Evolutionary conservation across 2,113 vertebrate species (phyloP).

Genomic region (Hucho hucho): DNA sequence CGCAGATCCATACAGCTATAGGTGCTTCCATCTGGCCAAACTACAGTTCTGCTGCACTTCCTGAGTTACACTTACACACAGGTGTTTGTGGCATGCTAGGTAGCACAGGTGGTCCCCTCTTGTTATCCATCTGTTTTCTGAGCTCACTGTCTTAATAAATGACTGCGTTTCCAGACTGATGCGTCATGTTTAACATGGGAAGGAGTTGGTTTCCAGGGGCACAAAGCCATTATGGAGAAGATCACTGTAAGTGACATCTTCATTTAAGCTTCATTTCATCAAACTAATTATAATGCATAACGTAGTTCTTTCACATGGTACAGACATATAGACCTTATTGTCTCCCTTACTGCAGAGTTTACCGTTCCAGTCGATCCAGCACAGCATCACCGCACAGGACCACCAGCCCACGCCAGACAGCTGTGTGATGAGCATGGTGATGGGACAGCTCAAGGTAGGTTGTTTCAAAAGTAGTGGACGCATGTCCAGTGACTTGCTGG

Average conservation of each 20-base stretch:
- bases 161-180: conserved; percentile 46
- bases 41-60: too few species aligned
- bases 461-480: too few species aligned
- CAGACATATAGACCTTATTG: too few species aligned
- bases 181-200: conserved; percentile 75
- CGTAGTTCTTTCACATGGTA: neutral
- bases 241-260: conserved; percentile 52
- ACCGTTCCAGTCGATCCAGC: conserved; percentile 67
- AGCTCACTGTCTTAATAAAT: neutral
- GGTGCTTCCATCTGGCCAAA: too few species aligned
- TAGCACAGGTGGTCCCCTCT: too few species aligned
- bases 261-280: too few species aligned
- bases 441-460: conserved; percentile 72
- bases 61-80: too few species aligned
- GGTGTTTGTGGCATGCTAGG: too few species aligned
- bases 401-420: conserved; percentile 67
- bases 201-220: conserved; percentile 68
- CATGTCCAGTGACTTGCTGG: too few species aligned
- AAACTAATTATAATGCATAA: neutral
- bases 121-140: too few species aligned
- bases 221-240: conserved; percentile 65
- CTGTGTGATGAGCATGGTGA: conserved; percentile 70
- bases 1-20: too few species aligned
- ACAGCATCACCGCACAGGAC: conserved; percentile 68
- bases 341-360: conserved; percentile 50